Evolutionary conservation across 2,113 vertebrate genomes (phyloP).

Genomic region (Chascanopsetta lugubris): DNA sequence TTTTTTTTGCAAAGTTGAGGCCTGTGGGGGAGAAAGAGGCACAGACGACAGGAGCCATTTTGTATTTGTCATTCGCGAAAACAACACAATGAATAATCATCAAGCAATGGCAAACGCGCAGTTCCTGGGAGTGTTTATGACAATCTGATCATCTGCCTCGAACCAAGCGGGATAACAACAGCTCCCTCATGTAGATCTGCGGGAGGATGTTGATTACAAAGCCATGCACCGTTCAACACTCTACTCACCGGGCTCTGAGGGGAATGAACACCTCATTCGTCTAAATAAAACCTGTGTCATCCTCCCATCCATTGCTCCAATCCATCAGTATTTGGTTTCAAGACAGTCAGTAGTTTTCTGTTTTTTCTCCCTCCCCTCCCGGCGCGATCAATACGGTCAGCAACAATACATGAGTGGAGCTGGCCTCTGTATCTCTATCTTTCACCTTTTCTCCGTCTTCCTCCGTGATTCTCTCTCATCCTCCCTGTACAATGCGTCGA

Average conservation of each 20-base stretch:
- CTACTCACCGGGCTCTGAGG: slow-evolving; percentile 3
- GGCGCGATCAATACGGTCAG: slow-evolving; percentile 66
- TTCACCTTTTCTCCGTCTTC: slow-evolving; percentile 21
- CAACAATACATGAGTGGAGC: slow-evolving; percentile 67
- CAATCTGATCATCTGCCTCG: slow-evolving; percentile 51
- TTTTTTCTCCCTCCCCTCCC: slow-evolving; percentile 19
- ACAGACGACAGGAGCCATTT: slow-evolving; percentile 35
- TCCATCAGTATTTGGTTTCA: slow-evolving; percentile 46
- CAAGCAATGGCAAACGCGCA: slow-evolving; percentile 54
- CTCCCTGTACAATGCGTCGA: slow-evolving; percentile 16
- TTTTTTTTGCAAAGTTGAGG: slow-evolving; percentile 54
- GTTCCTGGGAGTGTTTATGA: slow-evolving; percentile 55
- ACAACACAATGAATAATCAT: slow-evolving; percentile 58
- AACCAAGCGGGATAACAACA: slow-evolving; percentile 55
- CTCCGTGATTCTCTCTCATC: slow-evolving; percentile 23
- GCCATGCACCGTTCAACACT: slow-evolving; percentile 10
- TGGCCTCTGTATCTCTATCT: slow-evolving; percentile 22
- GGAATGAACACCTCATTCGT: slow-evolving; percentile 43
- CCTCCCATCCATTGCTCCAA: slow-evolving; percentile 27
- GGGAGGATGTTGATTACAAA: slow-evolving; percentile 43
- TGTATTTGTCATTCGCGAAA: slow-evolving; percentile 54
- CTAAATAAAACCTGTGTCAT: slow-evolving; percentile 57
- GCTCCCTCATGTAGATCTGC: slow-evolving; percentile 38
- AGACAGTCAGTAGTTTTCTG: slow-evolving; percentile 28
- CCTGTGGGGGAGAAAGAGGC: slow-evolving; percentile 20